Conservation (phyloP, 2,797 vertebrate species). For the Syndactyla subalaris region DNA sequence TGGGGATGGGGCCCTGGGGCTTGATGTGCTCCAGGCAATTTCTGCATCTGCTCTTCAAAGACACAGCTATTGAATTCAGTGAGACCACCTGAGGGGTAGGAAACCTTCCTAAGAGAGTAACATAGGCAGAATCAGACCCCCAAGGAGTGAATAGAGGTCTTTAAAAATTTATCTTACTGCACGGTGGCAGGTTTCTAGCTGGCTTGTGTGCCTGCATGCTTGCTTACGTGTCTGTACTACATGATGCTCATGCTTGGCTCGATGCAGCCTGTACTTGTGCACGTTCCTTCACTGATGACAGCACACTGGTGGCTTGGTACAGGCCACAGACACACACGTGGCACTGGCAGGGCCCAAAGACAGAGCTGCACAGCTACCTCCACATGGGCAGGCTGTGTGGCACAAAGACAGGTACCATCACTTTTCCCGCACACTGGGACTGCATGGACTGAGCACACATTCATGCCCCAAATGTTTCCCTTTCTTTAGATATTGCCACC, state of each 20-base stretch:
- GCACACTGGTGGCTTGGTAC: neutral
- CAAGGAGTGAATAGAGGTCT: neutral
- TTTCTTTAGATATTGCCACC: neutral
- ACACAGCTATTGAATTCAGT: neutral
- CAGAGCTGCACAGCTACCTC: neutral
- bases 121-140: neutral
- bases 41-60: constrained; percentile 40
- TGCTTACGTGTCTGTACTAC: fast-evolving
- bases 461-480: neutral
- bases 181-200: neutral
- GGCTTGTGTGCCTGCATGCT: neutral
- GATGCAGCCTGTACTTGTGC: fast-evolving
- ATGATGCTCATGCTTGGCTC: fast-evolving
- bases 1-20: neutral
- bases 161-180: neutral
- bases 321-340: fast-evolving
- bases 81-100: constrained; percentile 9
- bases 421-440: fast-evolving
- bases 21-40: neutral
- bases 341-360: neutral
- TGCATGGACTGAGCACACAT: fast-evolving
- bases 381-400: fast-evolving
- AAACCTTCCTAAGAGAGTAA: neutral
- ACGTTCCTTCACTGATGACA: fast-evolving
- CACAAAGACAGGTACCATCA: neutral